Base-by-base conservation (phyloP, 2,888 invertebrate genomes). In the Phaonia tiefii region DNA sequence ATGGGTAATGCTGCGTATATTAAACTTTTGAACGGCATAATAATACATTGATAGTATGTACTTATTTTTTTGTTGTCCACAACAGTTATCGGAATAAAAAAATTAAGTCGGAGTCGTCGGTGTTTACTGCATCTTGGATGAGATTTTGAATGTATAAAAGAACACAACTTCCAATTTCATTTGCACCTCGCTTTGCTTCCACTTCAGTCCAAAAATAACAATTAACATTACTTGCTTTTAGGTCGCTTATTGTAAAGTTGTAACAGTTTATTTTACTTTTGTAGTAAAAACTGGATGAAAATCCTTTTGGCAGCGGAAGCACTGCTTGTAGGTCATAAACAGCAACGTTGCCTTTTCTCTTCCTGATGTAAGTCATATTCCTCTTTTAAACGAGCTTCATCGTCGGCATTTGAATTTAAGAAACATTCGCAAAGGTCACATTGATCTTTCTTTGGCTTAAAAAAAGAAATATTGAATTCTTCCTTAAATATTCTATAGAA, bases 231-330 rank as follows among this genome's bases (percentile, higher is more conserved):
- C 69, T 78, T n/a, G 67, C 73, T 26, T 46, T 66, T 25, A 71
- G 67, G 75, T 79, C 85, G 60, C 85, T 74, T 63, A 86, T 72
- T 58, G 87, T 87, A 49, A 88, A 86, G 79, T 86, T 67, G 8
- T 67, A 69, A 31, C 79, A 63, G 17, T 65, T 73, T 25, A 70
- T 70, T 74, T 56, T 75, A 42, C 49, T 70, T 71, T 44, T 78
- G 44, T 78, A 82, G 69, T 79, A 82, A 75, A 75, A 79, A 25
- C 69, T 73, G 13, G 81, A 78, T 39, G 73, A 4, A 10, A 67
- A 11, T 8, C 76, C 79, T 78, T 69, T 78, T 75, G 77, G 78
- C 17, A 75, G 60, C 31, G 74, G 56, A 39, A 77, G n/a, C n/a
- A 58, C 37, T 79, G 66, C 77, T 46, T 76, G 75, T 60, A 83